Evolutionary conservation across 2,888 invertebrate species (phyloP), one percentile per base, ranked within the genome.

Genomic region (Exocentrus adspersus): DNA sequence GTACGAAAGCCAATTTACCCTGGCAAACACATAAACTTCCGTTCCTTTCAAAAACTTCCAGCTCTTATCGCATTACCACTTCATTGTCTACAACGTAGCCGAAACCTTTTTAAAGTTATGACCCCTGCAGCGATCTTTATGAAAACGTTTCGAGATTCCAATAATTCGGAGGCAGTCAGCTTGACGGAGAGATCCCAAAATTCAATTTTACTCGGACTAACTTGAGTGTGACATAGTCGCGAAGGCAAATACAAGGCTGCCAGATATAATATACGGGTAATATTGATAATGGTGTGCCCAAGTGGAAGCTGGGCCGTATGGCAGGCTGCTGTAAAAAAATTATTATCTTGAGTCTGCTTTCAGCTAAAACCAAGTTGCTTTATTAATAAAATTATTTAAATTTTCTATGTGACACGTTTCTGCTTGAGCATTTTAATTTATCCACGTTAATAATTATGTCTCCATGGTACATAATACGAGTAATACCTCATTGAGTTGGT

Each of bases 21-120:
- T n/a, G n/a, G n/a, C n/a, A n/a, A n/a, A n/a, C n/a, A n/a, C n/a
- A 7, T 37, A 37, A 37, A 37, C 37, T n/a, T n/a, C n/a, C 4
- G 37, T n/a, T n/a, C 5, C 37, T 30, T n/a, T 12, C 37, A n/a
- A 3, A 12, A 37, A 37, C 37, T 37, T 37, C 37, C 37, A 37
- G n/a, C 24, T 37, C 37, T 37, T 37, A 37, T 37, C 37, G 37
- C 37, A 37, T 37, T 37, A 37, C 37, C 37, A 37, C 12, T 37
- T 12, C 37, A 14, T 37, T 12, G 37, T 37, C 37, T 37, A 12
- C 37, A 37, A 2, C n/a, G 12, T 37, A 37, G 10, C 12, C 37
- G 37, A 37, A 37, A n/a, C 37, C 37, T 37, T 37, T 37, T 37
- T 37, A 37, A n/a, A 37, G 4, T 37, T 12, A 37, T 37, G 37